Evolutionary conservation across 2,113 vertebrate genomes (phyloP), one percentile per base, ranked within the genome.

Genomic region (Nothocercus julius): DNA sequence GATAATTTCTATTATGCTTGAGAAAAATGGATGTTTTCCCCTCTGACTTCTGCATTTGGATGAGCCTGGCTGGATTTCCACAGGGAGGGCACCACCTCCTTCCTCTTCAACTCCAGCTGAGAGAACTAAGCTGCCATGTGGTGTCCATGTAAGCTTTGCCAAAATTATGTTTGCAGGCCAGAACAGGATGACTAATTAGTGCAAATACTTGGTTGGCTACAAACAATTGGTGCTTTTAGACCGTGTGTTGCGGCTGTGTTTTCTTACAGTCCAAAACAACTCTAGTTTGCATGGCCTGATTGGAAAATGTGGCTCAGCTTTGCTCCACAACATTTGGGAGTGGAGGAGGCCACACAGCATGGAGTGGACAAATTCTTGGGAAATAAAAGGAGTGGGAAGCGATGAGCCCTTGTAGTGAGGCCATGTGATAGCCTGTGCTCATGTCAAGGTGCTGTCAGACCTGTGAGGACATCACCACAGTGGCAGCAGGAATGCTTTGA

Each of bases 231-330:
- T 69, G 90, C 36, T 85, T 90, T 90, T 69, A 90, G 76, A 45
- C 68, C 68, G 36, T 92, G 45, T 95, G 90, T 92, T 86, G 64
- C 25, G 80, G 61, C 92, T 94, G 0, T 38, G 42, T 77, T 83
- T 84, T 36, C 54, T 61, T 59, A 56, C 30, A 13, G 24, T 22
- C 85, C 93, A 54, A 92, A 93, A 88, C 90, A 96, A 92, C 56
- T 56, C 44, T 14, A 5, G 27, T 75, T 94, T 84, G 94, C 77
- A 95, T 27, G 62, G 78, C 62, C 38, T 10, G 62, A 16, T 15
- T 91, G 94, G 95, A 97, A 97, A 96, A 92, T 87, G 45, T 80
- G 67, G 72, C 91, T 95, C 93, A 93, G 70, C 79, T 77, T 53
- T 77, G 74, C 0, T 10, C 58, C 17, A 49, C 67, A 91, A 16